Base-by-base conservation (phyloP, 2,797 vertebrate species). In the Podarcis lilfordi region DNA sequence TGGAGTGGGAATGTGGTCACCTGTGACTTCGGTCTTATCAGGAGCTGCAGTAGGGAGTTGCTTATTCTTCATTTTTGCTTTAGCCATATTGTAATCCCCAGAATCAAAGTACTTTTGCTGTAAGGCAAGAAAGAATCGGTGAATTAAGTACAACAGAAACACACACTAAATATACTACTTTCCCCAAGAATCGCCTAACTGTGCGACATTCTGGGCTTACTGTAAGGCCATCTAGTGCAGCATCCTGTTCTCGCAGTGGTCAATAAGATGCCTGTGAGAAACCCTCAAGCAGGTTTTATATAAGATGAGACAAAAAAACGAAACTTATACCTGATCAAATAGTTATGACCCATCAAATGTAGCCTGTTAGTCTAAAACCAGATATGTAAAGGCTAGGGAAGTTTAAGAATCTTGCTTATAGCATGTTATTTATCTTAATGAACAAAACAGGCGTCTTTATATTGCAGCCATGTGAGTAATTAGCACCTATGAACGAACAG, bases 41-140 rank as follows among this genome's bases (percentile, higher is more conserved):
- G 98, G 97, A 55, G 98, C 97, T 68, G 98, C 98, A 61, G 98
- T 95, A 6, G 98, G 98, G 92, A 99, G 96, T 95, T 98, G 98
- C 93, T 99, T 99, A 95, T 99, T 99, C 97, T 99, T 99, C 91
- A 98, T 98, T 96, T 99, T 99, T 21, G 99, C 99, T 96, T 99
- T 99, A 83, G 99, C 98, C 99, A 99, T 99, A 97, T 99, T 99
- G 97, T 99, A 99, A 96, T 99, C 99, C 0, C 99, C 99, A 80
- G 99, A 99, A 97, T 99, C 99, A 94, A 99, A 99, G 95, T 99
- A 99, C 94, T 99, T 99, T 98, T 99, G 99, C 98, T 99, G 94
- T 27, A 93, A 95, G 86, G 88, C 78, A 94, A 96, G 93, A 92
- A 40, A 3, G 2, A 61, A 8, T 74, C 74, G 92, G 86, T 27